phyloP scores from a whole-genome alignment of 2,797 vertebrate genomes.

The Pagetopsis macropterus region DNA sequence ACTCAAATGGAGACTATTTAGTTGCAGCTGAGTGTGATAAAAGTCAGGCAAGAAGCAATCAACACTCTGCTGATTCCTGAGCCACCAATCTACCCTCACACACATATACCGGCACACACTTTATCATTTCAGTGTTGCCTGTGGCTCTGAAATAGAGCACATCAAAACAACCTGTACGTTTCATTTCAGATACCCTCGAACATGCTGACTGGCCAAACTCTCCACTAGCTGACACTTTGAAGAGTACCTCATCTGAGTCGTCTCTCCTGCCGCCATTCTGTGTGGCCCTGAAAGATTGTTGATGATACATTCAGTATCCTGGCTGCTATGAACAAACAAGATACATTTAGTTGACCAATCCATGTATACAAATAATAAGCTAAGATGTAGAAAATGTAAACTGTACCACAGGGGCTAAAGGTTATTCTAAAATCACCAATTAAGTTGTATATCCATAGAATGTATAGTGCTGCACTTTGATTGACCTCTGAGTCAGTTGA shows the following conservation, averaged over 20 bases:
- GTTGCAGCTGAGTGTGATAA: constrained; percentile 45
- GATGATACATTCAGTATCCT: constrained; percentile 14
- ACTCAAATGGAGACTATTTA: constrained; percentile 25
- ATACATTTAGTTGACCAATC: not conserved
- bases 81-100: constrained; percentile 52
- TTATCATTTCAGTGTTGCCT: constrained; percentile 76
- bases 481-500: constrained; percentile 19
- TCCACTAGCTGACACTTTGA: constrained; percentile 76
- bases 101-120: constrained; percentile 36
- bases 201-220: constrained; percentile 80
- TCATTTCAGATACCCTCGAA: constrained; percentile 74
- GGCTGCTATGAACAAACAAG: not conserved
- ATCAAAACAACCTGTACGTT: constrained; percentile 83
- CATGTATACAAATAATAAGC: not conserved
- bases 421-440: constrained; percentile 9
- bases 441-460: no score
- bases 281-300: constrained; percentile 41
- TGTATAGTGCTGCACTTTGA: not conserved
- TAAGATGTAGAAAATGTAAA: not conserved
- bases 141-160: constrained; percentile 81
- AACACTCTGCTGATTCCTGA: constrained; percentile 60
- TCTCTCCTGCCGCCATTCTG: constrained; percentile 36
- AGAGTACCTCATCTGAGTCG: constrained; percentile 64
- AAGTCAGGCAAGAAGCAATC: constrained; percentile 65
- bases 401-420: not conserved